A percentile compares a stretch with the other conserved stretches of the same genome.
Evolutionary conservation across 2,797 vertebrate genomes (phyloP).

Genomic region (Cryptoprocta ferox): DNA sequence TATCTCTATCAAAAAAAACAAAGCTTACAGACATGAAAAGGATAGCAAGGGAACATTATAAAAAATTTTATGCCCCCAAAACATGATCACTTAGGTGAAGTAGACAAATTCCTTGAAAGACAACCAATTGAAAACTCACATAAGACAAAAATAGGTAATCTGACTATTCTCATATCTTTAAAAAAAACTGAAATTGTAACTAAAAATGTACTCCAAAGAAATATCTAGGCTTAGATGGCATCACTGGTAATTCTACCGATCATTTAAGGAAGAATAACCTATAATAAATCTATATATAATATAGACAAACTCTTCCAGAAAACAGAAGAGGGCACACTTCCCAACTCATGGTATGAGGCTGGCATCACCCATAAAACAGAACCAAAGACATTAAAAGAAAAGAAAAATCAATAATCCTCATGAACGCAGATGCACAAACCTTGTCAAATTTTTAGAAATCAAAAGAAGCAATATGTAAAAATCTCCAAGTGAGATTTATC

Average conservation of each 20-base stretch:
- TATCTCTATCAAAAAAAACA: neutral
- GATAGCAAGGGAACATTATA: neutral
- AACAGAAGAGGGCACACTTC: neutral
- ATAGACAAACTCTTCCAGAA: neutral
- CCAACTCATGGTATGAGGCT: neutral
- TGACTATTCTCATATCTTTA: neutral
- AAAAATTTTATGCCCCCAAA: neutral
- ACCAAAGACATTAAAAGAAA: neutral
- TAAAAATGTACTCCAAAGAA: neutral
- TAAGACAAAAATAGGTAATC: neutral
- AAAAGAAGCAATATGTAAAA: neutral
- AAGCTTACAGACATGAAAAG: neutral
- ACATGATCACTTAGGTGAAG: neutral
- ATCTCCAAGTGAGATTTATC: neutral
- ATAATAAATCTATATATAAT: neutral
- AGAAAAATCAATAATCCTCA: neutral
- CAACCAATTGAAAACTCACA: neutral
- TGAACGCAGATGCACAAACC: neutral
- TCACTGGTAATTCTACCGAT: neutral
- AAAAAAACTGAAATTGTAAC: neutral
- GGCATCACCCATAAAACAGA: neutral
- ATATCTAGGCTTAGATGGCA: neutral
- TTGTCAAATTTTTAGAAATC: neutral
- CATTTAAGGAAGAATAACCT: neutral
- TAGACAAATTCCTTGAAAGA: neutral